Percentiles rank a stretch among this genome's conserved stretches.
These are phyloP conservation scores for Deroptyus accipitrinus DNA, from an alignment of 2,113 vertebrate genomes.

Conservation along the genomic window DNA sequence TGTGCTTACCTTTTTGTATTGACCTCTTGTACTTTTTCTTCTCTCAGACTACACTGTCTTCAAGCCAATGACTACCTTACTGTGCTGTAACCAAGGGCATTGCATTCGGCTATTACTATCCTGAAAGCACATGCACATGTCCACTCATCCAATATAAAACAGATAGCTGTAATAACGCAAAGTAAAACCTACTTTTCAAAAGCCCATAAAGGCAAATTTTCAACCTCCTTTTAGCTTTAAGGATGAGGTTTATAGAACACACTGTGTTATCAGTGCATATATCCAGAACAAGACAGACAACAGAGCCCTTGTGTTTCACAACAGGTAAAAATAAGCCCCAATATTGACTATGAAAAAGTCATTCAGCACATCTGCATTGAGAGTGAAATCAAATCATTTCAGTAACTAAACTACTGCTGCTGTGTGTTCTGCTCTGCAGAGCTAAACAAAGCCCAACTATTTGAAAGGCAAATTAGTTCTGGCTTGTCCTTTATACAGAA, in stretches of 20 bases:
- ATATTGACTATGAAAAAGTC: constrained; percentile 6
- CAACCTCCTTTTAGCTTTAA: neutral
- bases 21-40: neutral
- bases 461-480: constrained; percentile 23
- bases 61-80: neutral
- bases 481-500: neutral
- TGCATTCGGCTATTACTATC: neutral
- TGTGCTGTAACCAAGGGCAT: neutral
- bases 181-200: neutral
- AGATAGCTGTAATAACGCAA: neutral
- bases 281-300: neutral
- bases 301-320: neutral
- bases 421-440: neutral
- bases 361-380: constrained; percentile 1
- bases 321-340: neutral
- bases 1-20: neutral
- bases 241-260: neutral
- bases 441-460: constrained; percentile 20
- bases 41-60: neutral
- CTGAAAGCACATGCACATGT: accelerated
- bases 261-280: neutral
- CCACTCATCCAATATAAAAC: neutral
- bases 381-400: neutral
- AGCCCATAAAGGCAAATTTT: neutral
- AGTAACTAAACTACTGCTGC: neutral